A percentile compares a stretch with the other conserved stretches of the same genome.
These are phyloP conservation scores for Clostera curtula DNA, from an alignment of 2,888 invertebrate species.

Conservation along the genomic window DNA sequence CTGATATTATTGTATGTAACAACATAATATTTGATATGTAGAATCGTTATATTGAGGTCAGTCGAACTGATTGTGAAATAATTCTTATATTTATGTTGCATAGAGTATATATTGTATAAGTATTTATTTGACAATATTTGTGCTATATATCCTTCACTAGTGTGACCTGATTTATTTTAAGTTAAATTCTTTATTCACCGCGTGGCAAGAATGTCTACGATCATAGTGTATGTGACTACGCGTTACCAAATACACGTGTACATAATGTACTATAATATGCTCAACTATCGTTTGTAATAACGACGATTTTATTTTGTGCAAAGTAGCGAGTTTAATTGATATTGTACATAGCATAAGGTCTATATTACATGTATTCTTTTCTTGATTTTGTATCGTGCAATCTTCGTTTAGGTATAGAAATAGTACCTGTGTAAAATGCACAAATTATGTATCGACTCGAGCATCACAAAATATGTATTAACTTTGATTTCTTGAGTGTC, in stretches of 20 bases:
- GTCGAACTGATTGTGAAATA: conserved; percentile 38
- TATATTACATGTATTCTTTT: conserved; percentile 22
- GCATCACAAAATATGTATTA: conserved; percentile 36
- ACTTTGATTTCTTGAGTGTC: too few relatives aligned
- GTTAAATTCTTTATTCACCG: conserved; percentile 52
- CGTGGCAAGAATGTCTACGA: conserved; percentile 35
- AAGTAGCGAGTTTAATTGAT: conserved; percentile 23
- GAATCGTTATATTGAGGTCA: conserved; percentile 32
- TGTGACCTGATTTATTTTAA: conserved; percentile 75
- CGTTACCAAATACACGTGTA: conserved; percentile 54
- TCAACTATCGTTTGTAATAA: conserved; percentile 29
- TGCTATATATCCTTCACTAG: conserved; percentile 59
- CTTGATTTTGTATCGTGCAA: conserved; percentile 45
- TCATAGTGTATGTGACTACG: conserved; percentile 33
- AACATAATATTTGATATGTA: conserved; percentile 20
- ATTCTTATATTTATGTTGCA: conserved; percentile 27
- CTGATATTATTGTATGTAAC: conserved; percentile 28
- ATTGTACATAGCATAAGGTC: conserved; percentile 37
- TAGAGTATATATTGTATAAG: conserved; percentile 34
- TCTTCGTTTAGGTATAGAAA: conserved; percentile 40
- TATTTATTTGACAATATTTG: conserved; percentile 35
- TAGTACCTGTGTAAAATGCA: conserved; percentile 43
- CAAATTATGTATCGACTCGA: conserved; percentile 17
- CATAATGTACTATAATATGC: conserved; percentile 38
- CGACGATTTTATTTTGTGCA: conserved; percentile 19